Evolutionary conservation across 2,888 invertebrate genomes (phyloP), one percentile per base, ranked within the genome.

Genomic region (Parnassius orleans): DNA sequence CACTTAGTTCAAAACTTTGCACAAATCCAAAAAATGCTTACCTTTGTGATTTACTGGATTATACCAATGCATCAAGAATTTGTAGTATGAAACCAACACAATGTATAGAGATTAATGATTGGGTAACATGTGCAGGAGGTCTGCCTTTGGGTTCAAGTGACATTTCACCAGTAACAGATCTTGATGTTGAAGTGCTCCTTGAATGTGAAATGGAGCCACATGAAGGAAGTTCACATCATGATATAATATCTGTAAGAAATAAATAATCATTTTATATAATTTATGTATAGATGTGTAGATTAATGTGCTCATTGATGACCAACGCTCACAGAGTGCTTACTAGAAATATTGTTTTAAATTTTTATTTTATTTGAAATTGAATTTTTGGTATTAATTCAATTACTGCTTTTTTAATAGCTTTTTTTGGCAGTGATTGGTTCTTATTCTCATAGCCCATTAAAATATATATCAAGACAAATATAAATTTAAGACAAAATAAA

Each of bases 41-140:
- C 76, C 83, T 94, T 9, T 94, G 94, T 76, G 95, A 95, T 79
- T 83, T 95, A 14, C 69, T 91, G 61, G 91, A 91, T 66, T 90
- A 90, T 63, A 91, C 91, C 24, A 89, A 89, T 67, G 78, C 89
- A 1, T 89, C 90, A 43, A 79, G 91, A 57, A 87, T 91, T 72
- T 91, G 91, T 68, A 91, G 91, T 65, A 89, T 91, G 87, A 90
- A 90, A 63, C 91, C 90, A 0, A 83, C 81, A 19, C 91, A 91
- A 68, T 83, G 85, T 56, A 90, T 91, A 65, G 88, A 90, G 67
- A 81, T 91, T 47, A 83, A 73, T 67, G 88, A 90, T 72, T 91
- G 91, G 91, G 87, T 91, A 19, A 79, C 91, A 1, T 90, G 90
- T 72, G 64, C 79, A 0, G 84, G 87, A 0, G 89, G 90, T 1